Evolutionary conservation across 1,140 invertebrate species (phyloP), one percentile per base, ranked within the genome.

Genomic region (Caenorhabditis elegans): DNA sequence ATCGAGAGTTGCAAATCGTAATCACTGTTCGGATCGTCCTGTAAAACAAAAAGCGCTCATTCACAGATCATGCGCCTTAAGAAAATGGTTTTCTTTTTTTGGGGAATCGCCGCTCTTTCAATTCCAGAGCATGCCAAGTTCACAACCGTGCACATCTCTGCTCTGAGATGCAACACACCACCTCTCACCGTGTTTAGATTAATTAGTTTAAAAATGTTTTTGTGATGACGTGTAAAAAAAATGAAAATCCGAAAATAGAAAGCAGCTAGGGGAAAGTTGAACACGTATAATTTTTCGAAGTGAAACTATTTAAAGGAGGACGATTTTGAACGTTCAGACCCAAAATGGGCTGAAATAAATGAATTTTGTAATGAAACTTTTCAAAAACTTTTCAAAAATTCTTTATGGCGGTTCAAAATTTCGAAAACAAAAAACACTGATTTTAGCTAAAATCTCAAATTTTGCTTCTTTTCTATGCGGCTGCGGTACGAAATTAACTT

Each of bases 1-100:
- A 79, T 79, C 31, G 51, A 55, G 0, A 79, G 36, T 47, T 79
- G 78, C 22, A 79, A 43, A 65, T 79, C 78, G 55, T 79, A 79
- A 24, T 79, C 78, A 13, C 31, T 43, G 36, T 79, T 53, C 15
- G 51, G 78, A 43, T 79, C 78, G 34, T 79, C 78, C 78, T 79
- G 55, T 70, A 70, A 70, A 70, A 70, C 60, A 70, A 70, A 70
- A 70, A 70, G 60, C 60, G 60, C 60, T 70, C 60, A 70, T 70
- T 70, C 60, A 70, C 60, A 70, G 60, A 70, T 70, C 60, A 70
- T 70, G 60, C 60, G 60, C 60, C 60, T 77, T 77, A 48, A 31
- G 75, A 77, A 34, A 28, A 48, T 19, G 43, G n/a, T n/a, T n/a
- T n/a, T n/a, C n/a, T n/a, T n/a, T n/a, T n/a, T 47, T 3, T 47